Conservation (phyloP, 1,140 invertebrate species). For the Triops longicaudatus region DNA sequence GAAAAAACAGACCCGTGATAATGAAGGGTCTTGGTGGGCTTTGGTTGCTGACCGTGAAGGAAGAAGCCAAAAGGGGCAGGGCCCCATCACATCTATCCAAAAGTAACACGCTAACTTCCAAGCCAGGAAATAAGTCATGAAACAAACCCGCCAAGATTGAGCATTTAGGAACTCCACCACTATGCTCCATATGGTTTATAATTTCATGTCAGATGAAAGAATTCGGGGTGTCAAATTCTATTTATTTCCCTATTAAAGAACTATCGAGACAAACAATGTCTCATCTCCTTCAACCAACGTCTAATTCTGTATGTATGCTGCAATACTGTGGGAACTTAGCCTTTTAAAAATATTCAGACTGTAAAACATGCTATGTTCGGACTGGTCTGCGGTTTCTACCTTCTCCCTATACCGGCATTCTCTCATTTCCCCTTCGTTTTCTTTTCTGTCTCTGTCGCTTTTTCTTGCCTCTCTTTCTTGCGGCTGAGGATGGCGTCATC, state of each 20-base stretch:
- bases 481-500: neutral
- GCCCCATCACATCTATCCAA: neutral
- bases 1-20: constrained; percentile 4
- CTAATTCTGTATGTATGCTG: no score
- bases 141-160: neutral
- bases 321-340: no score
- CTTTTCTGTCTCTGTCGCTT: no score
- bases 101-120: neutral
- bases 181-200: neutral
- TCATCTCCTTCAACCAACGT: no score
- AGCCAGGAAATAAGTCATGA: neutral
- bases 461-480: neutral
- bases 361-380: no score
- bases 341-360: no score
- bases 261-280: neutral
- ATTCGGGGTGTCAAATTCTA: neutral
- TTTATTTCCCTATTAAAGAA: neutral
- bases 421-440: no score
- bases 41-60: constrained; percentile 10
- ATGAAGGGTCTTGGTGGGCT: constrained; percentile 14
- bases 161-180: neutral
- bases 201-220: neutral
- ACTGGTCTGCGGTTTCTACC: no score
- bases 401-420: no score
- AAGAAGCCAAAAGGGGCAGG: constrained; percentile 14